Conservation (phyloP, 2,888 invertebrate species). For the Cataglyphis cursor region DNA sequence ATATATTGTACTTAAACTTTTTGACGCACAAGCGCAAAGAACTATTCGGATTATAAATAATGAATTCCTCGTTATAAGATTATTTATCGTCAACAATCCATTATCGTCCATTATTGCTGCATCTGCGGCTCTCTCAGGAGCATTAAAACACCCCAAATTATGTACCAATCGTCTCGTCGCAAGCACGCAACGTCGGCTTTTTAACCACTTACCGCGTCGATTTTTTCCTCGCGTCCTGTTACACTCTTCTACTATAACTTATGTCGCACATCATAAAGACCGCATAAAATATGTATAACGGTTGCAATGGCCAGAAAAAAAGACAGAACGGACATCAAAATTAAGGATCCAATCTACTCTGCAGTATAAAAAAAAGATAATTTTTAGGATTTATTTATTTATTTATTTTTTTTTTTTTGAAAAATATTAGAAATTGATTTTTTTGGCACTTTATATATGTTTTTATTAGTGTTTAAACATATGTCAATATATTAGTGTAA, state of each 20-base stretch:
- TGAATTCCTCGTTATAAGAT: constrained; percentile 35
- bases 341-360: not conserved
- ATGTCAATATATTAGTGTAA: not conserved
- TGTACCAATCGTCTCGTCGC: not conserved
- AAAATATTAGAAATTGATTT: no score
- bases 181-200: constrained; percentile 4
- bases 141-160: constrained; percentile 47
- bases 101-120: constrained; percentile 41
- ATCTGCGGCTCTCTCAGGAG: constrained; percentile 5
- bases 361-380: no score
- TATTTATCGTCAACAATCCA: constrained; percentile 42
- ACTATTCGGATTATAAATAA: constrained; percentile 20
- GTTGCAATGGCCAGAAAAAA: not conserved
- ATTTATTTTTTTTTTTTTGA: no score
- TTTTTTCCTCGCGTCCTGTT: constrained; percentile 30
- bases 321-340: constrained; percentile 13
- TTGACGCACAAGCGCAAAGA: not conserved
- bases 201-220: constrained; percentile 38
- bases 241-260: constrained; percentile 33
- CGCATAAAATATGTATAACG: constrained; percentile 44
- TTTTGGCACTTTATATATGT: no score
- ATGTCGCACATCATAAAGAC: constrained; percentile 40
- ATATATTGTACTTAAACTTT: not conserved
- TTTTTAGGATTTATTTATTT: no score
- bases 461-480: no score